These are phyloP conservation scores for Hippocampus kuda DNA, from an alignment of 2,797 vertebrate species.

Conservation along the genomic window DNA sequence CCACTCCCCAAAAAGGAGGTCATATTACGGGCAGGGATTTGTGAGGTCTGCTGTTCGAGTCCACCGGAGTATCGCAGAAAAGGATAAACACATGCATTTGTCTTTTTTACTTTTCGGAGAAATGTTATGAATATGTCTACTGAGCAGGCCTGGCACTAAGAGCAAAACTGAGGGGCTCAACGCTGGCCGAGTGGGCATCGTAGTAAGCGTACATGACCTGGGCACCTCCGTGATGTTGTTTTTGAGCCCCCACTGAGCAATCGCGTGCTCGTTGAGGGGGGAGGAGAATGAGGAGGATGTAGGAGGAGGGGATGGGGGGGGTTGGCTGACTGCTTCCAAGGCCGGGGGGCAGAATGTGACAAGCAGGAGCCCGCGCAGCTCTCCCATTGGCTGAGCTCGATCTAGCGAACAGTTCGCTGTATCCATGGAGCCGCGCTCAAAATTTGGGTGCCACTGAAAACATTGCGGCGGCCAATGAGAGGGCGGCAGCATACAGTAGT, in stretches of 20 bases:
- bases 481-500: constrained; percentile 54
- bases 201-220: constrained; percentile 38
- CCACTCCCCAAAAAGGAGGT: constrained; percentile 48
- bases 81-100: constrained; percentile 19
- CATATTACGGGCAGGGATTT: constrained; percentile 53
- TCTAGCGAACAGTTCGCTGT: constrained; percentile 66
- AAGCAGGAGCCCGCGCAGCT: constrained; percentile 52
- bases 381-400: constrained; percentile 60
- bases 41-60: constrained; percentile 31
- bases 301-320: constrained; percentile 25
- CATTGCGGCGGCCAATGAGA: constrained; percentile 61
- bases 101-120: constrained; percentile 2
- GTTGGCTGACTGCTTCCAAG: constrained; percentile 42
- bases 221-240: constrained; percentile 61
- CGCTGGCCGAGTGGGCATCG: constrained; percentile 15
- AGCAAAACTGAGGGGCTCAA: constrained; percentile 12
- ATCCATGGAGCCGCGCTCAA: constrained; percentile 69
- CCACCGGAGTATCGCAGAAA: constrained; percentile 22
- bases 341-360: constrained; percentile 56
- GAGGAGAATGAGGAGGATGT: constrained; percentile 27
- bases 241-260: constrained; percentile 62
- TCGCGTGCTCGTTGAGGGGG: constrained; percentile 52
- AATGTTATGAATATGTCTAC: too few relatives aligned
- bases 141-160: constrained; percentile 1
- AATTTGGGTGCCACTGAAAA: constrained; percentile 66